Evolutionary conservation across 2,888 invertebrate genomes (phyloP), one percentile per base, ranked within the genome.

Genomic region (Andrena marginata): DNA sequence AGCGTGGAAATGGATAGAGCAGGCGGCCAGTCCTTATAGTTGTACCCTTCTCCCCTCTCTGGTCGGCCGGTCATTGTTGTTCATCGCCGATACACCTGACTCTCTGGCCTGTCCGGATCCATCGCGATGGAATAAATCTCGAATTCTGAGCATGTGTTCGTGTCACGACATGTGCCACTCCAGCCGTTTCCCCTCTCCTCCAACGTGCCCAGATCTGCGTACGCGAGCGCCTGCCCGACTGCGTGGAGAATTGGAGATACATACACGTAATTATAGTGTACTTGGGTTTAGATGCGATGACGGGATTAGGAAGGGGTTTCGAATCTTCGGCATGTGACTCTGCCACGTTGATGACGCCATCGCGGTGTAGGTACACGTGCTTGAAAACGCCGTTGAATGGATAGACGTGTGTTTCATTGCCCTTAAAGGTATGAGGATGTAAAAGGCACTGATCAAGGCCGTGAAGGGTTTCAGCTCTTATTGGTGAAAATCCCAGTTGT

Each of bases 11-110:
- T 92, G 92, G 84, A 87, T 88, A 84, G 82, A 82, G 86, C 81
- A 78, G 79, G 82, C 81, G 85, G 79, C 89, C 89, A 87, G 90
- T 88, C 89, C 91, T 93, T 92, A 93, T 92, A 92, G 73, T 79
- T 73, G 80, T 59, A 71, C 73, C 73, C 72, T 71, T 76, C 78
- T 83, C 84, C 82, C 90, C 91, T 87, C 87, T 84, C 71, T 77
- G 78, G 70, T 71, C 65, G 77, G 69, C 80, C 76, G 77, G 72
- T 77, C 81, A 90, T 92, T 89, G 89, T 92, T 86, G 77, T 84
- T 68, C 60, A 31, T 54, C 62, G 62, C 69, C 33, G 54, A 65
- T 80, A 33, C 56, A 56, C 23, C 49, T 49, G 69, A 33, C 51
- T 59, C 71, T 35, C 29, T 48, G 72, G 60, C 20, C 54, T 63